Base-by-base conservation (phyloP, 1,140 invertebrate species). In the Chrysoperla carnea region DNA sequence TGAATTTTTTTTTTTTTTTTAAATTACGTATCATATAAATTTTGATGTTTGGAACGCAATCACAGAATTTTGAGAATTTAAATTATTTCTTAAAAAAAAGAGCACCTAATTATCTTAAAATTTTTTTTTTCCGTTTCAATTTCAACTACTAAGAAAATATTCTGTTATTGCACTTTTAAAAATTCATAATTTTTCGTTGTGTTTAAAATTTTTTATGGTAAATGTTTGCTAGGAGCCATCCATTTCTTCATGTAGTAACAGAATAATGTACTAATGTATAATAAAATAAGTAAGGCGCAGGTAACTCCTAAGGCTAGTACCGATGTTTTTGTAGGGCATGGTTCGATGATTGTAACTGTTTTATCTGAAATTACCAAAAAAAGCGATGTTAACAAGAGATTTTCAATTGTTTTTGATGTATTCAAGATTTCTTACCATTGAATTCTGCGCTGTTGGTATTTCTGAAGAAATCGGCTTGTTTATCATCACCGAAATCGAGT, bases 171-270 rank as follows among this genome's bases (percentile, higher is more conserved):
- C 17, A 23, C 17, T 23, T 23, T 2, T 23, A 23, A 23, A 23
- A 23, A 23, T 23, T 23, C 2, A 3, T 23, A 23, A 23, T 3
- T 23, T 23, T 23, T 23, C 5, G 17, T 23, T 33, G 31, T 33
- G 4, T 11, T 33, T 33, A 33, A 33, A 42, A 29, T 44, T 37
- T 37, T 40, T 73, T 73, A 84, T 54, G 78, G 73, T 67, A 84
- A 72, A 57, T 81, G 77, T 61, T 88, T 88, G 44, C 76, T 70
- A 13, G 84, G 84, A 49, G 76, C 71, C 59, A 87, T 69, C 84
- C 84, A 90, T 59, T 87, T 87, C 58, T 83, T 84, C 79, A 87
- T 86, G 67, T 84, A 86, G 63, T 88, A 88, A 60, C 81, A 86
- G 68, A 87, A 87, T 48, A 89, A 70, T 17, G 84, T 90, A 41